Evolutionary conservation across 2,797 vertebrate species (phyloP).

Genomic region (Triplophysa bombifrons): DNA sequence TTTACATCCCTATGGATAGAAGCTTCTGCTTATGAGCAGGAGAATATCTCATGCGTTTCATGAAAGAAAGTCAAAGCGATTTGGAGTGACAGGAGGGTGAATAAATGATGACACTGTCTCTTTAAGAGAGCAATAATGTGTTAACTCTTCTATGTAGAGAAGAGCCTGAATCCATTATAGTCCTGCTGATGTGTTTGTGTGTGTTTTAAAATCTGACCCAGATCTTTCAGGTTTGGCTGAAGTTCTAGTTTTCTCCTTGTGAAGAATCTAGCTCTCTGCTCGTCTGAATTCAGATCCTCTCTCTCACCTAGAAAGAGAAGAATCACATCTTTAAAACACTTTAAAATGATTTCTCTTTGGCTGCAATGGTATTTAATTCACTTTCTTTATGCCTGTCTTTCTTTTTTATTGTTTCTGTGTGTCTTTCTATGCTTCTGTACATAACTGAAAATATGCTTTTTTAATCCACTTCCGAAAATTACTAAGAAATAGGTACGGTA

Average conservation of each 20-base stretch:
- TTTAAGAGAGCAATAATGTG: slow-evolving; percentile 3
- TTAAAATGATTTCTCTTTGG: neutral
- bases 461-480: too few species aligned
- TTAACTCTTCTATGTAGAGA: neutral
- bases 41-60: neutral
- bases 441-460: too few species aligned
- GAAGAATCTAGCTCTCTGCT: neutral
- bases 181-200: slow-evolving; percentile 45
- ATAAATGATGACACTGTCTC: neutral
- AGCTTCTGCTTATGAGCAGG: neutral
- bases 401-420: too few species aligned
- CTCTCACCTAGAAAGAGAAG: neutral
- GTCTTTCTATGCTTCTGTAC: too few species aligned
- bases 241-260: slow-evolving; percentile 8
- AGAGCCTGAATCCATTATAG: slow-evolving; percentile 11
- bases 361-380: neutral
- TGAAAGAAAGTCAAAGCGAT: neutral
- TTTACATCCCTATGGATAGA: neutral
- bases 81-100: neutral
- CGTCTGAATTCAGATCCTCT: neutral
- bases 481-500: too few species aligned
- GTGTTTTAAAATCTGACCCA: slow-evolving; percentile 54
- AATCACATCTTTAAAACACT: neutral
- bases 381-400: too few species aligned
- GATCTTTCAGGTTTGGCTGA: slow-evolving; percentile 45